Evolutionary conservation across 2,797 vertebrate species (phyloP).

Genomic region (Peromyscus aztecus): DNA sequence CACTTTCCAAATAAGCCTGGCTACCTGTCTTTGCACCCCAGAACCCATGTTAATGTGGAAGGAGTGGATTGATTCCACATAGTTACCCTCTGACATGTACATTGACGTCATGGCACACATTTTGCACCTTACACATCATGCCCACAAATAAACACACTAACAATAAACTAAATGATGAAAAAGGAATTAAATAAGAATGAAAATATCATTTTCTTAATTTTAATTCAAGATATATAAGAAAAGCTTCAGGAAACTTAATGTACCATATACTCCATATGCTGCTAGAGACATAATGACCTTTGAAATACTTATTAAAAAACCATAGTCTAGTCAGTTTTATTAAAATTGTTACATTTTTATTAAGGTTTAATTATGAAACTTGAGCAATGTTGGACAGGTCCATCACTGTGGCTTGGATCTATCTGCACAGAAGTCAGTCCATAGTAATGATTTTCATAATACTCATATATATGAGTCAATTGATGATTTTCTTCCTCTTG

Average conservation of each 20-base stretch:
- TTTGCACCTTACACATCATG: background rate
- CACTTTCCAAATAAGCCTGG: background rate
- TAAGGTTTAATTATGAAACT: background rate
- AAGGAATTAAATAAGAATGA: constrained; percentile 95
- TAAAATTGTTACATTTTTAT: background rate
- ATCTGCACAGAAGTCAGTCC: background rate
- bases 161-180: background rate
- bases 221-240: background rate
- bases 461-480: background rate
- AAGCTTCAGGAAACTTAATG: background rate
- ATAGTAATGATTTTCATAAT: background rate
- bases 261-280: background rate
- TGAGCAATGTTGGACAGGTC: background rate
- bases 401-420: background rate
- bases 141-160: background rate
- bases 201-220: constrained; percentile 89
- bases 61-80: background rate
- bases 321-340: background rate
- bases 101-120: background rate
- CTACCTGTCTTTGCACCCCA: background rate
- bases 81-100: background rate
- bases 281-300: background rate
- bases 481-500: background rate
- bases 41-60: background rate
- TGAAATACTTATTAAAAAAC: background rate